These are phyloP conservation scores for Schizaphis graminum DNA, from an alignment of 2,888 invertebrate species.

Conservation along the genomic window DNA sequence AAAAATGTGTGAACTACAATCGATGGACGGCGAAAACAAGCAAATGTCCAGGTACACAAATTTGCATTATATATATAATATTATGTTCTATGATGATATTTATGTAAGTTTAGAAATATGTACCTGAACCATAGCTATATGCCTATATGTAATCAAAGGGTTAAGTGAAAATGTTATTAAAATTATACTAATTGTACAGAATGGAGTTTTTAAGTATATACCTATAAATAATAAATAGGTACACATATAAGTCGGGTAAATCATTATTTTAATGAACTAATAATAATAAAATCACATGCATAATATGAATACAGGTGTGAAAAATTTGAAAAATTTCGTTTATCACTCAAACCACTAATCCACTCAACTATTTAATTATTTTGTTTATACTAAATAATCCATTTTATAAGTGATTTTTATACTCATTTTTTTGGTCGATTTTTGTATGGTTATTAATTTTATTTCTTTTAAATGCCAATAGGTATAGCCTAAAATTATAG, in stretches of 20 bases:
- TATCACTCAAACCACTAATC: background rate
- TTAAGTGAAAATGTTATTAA: background rate
- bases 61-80: background rate
- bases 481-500: no score
- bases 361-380: background rate
- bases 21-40: slow-evolving; percentile 76
- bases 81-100: background rate
- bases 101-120: background rate
- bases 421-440: no score
- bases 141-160: background rate
- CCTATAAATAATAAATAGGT: background rate
- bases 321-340: background rate
- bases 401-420: no score
- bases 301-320: background rate
- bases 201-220: no score
- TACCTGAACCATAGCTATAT: background rate
- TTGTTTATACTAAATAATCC: background rate
- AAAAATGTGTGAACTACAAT: slow-evolving; percentile 86
- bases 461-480: no score
- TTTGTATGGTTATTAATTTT: no score
- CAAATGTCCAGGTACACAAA: slow-evolving; percentile 68
- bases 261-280: background rate
- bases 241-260: background rate
- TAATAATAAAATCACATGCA: background rate
- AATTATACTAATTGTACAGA: background rate